These are phyloP conservation scores for Lagenorhynchus albirostris DNA, from an alignment of 2,113 vertebrate species.

Conservation along the genomic window DNA sequence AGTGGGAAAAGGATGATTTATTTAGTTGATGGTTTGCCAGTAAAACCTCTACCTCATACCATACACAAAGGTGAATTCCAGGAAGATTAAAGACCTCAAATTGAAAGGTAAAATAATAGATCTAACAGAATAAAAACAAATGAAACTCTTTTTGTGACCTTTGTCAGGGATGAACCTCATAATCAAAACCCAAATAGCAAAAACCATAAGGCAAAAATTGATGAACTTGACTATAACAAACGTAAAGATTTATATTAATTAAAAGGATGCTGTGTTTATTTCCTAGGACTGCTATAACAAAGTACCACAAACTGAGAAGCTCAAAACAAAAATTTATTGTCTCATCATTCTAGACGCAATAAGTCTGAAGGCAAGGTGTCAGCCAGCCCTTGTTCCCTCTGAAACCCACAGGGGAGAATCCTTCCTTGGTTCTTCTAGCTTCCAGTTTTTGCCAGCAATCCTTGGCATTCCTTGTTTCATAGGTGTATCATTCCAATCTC, in stretches of 20 bases:
- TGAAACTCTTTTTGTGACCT: background rate
- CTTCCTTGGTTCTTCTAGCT: background rate
- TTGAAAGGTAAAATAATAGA: background rate
- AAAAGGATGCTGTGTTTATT: background rate
- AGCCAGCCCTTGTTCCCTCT: background rate
- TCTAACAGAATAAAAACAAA: background rate
- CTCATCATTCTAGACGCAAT: background rate
- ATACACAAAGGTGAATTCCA: background rate
- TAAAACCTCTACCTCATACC: background rate
- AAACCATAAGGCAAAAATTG: background rate
- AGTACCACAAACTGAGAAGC: background rate
- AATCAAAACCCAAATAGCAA: background rate
- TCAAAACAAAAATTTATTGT: background rate
- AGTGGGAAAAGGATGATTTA: background rate
- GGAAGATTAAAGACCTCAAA: background rate
- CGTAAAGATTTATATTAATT: background rate
- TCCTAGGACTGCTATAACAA: background rate
- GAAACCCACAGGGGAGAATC: background rate
- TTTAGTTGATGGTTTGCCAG: background rate
- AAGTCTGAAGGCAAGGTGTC: background rate
- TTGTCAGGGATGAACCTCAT: background rate
- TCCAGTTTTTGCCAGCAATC: background rate
- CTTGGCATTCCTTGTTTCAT: background rate
- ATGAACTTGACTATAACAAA: background rate
- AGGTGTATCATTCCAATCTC: background rate